A percentile compares a stretch with the other conserved stretches of the same genome.
Conservation (phyloP, 2,113 vertebrate genomes). For the Stigmatopora nigra region DNA sequence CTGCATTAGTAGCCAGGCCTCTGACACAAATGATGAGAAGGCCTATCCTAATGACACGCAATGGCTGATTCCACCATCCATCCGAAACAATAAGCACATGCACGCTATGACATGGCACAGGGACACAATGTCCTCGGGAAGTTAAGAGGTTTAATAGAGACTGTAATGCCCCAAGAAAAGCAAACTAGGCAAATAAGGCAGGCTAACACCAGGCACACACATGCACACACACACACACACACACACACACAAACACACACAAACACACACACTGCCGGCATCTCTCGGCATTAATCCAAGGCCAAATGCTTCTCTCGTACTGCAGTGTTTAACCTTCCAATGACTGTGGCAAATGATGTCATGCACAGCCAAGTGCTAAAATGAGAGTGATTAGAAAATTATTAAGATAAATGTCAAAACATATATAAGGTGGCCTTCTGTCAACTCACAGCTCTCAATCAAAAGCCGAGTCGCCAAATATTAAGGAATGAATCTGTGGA, state of each 20-base stretch:
- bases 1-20: background rate
- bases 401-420: slow-evolving; percentile 5
- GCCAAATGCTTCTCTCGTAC: background rate
- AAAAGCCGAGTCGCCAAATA: too few relatives aligned
- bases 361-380: background rate
- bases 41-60: slow-evolving; percentile 9
- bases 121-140: slow-evolving; percentile 6
- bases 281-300: background rate
- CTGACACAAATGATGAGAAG: background rate
- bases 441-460: background rate
- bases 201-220: background rate
- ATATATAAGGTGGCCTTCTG: background rate
- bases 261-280: slow-evolving; percentile 2
- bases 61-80: background rate
- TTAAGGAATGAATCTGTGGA: too few relatives aligned
- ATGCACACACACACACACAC: background rate
- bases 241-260: too few relatives aligned
- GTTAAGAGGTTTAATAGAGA: slow-evolving; percentile 12
- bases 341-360: background rate
- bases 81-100: slow-evolving; percentile 2
- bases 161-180: slow-evolving; percentile 15
- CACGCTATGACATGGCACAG: background rate
- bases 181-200: slow-evolving; percentile 12
- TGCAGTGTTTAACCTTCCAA: slow-evolving; percentile 1
- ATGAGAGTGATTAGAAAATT: slow-evolving; percentile 6